These are phyloP conservation scores for Urosaurus nigricauda DNA, from an alignment of 2,797 vertebrate species.

Conservation along the genomic window DNA sequence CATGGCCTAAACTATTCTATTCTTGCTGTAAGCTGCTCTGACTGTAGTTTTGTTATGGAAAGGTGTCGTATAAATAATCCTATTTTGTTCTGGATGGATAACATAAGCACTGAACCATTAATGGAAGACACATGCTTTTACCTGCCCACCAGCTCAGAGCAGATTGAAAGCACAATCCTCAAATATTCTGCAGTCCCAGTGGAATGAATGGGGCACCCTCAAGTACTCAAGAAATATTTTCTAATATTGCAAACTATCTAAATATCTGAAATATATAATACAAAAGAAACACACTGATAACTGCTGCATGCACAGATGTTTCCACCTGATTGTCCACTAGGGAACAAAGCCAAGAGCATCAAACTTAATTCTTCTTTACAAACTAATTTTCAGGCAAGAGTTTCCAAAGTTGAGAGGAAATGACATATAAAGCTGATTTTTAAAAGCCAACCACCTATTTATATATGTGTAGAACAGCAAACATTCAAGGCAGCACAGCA, in stretches of 20 bases:
- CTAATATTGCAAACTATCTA: neutral
- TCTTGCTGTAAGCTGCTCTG: too few species aligned
- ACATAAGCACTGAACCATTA: too few species aligned
- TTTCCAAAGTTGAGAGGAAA: slow-evolving; percentile 3
- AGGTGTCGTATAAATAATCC: too few species aligned
- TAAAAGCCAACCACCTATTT: neutral
- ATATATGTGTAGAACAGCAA: neutral
- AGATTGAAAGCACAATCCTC: too few species aligned
- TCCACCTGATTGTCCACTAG: neutral
- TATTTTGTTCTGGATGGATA: too few species aligned
- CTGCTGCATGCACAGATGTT: neutral
- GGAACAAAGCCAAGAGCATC: neutral
- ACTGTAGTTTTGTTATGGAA: too few species aligned
- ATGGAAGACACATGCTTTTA: too few species aligned
- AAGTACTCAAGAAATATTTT: neutral
- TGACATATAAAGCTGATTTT: neutral
- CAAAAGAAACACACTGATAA: neutral
- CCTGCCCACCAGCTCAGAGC: too few species aligned
- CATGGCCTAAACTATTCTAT: too few species aligned
- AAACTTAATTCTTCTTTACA: neutral
- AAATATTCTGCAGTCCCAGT: neutral
- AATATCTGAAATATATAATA: neutral
- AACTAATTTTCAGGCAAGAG: neutral
- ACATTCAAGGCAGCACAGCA: neutral
- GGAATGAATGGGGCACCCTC: neutral